Evolutionary conservation across 2,888 invertebrate species (phyloP).

Genomic region (Merodon equestris): DNA sequence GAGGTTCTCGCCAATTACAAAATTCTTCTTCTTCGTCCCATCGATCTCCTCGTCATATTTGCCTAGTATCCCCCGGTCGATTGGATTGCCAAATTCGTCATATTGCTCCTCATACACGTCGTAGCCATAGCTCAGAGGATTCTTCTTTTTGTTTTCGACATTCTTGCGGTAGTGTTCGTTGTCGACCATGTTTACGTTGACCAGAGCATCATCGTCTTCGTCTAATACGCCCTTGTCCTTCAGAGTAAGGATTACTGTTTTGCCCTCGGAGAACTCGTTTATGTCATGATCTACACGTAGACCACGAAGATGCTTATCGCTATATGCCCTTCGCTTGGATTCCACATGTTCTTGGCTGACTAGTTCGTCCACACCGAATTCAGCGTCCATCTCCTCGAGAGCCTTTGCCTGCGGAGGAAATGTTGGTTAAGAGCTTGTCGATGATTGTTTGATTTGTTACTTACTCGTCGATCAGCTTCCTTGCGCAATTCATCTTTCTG

Average conservation of each 20-base stretch:
- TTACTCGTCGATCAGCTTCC: conserved; percentile 86
- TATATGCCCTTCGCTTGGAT: conserved; percentile 82
- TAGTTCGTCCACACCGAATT: conserved; percentile 92
- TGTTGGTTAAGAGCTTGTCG: background rate
- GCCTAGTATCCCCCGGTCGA: conserved; percentile 85
- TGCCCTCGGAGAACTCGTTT: conserved; percentile 86
- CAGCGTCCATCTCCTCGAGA: conserved; percentile 96
- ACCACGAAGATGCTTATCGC: conserved; percentile 86
- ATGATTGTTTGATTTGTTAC: background rate
- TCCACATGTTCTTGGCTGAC: conserved; percentile 88
- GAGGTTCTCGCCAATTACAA: conserved; percentile 87
- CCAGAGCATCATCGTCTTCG: conserved; percentile 91
- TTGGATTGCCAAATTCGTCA: conserved; percentile 84
- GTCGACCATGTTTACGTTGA: conserved; percentile 94
- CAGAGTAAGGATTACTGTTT: conserved; percentile 92
- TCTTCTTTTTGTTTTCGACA: conserved; percentile 89
- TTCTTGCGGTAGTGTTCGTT: conserved; percentile 92
- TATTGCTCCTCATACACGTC: conserved; percentile 89
- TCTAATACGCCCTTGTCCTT: conserved; percentile 95
- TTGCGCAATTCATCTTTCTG: conserved; percentile 88
- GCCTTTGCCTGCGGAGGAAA: conserved; percentile 86
- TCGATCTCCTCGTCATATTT: conserved; percentile 95
- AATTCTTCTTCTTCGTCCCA: conserved; percentile 82
- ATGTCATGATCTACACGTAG: conserved; percentile 92
- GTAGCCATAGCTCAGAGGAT: conserved; percentile 89